Evolutionary conservation across 2,797 vertebrate genomes (phyloP), one percentile per base, ranked within the genome.

Genomic region (Acipenser ruthenus): DNA sequence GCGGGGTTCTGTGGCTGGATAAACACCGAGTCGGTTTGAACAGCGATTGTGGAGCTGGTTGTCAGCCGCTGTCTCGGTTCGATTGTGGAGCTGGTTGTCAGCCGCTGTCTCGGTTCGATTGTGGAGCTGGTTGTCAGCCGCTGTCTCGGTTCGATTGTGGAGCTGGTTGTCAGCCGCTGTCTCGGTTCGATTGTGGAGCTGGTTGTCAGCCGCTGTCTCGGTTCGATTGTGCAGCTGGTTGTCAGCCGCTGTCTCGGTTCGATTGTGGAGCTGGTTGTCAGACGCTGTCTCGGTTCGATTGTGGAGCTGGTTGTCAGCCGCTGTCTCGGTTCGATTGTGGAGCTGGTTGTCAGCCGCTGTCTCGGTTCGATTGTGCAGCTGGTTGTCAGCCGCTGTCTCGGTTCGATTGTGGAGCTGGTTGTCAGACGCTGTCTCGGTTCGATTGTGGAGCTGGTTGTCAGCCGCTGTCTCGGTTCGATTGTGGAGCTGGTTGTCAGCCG

Each of bases 101-200:
- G 23, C 23, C 23, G 23, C 49, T 47, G 0, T 83, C 91, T 5
- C 79, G 70, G n/a, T 95, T 98, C 66, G 96, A 98, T 76, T 51
- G n/a, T n/a, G n/a, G n/a, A n/a, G n/a, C n/a, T n/a, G n/a, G n/a
- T n/a, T n/a, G n/a, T 37, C 23, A 37, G 23, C 23, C 23, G 23
- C 49, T 47, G 0, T 83, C 91, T 5, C 79, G 70, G n/a, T 95
- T 98, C 66, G 96, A 98, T 76, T 51, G n/a, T n/a, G n/a, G n/a
- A n/a, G n/a, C n/a, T n/a, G n/a, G n/a, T n/a, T n/a, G n/a, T 37
- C 23, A 37, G 23, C 23, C 23, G 23, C 49, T 47, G 0, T 83
- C 91, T 5, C 79, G 70, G n/a, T 95, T 98, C 66, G 96, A 98
- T 76, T 51, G n/a, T n/a, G n/a, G n/a, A n/a, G n/a, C n/a, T n/a